phyloP scores from a whole-genome alignment of 2,888 invertebrate genomes.

The Cephonodes hylas region DNA sequence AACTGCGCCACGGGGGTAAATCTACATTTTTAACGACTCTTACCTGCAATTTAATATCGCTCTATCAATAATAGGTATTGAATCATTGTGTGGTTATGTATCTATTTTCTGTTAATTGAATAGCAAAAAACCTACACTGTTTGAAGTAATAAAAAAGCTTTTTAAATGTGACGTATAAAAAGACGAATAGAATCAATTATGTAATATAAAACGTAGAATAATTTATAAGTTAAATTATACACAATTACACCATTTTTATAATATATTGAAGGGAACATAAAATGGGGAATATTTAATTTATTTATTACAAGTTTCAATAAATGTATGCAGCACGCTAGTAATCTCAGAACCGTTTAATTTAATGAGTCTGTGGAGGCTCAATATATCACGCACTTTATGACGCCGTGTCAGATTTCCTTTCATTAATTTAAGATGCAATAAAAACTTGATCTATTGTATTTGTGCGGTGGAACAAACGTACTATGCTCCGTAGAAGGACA shows the following conservation, averaged over 20 bases:
- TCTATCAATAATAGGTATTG: too few species aligned
- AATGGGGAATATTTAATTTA: not conserved
- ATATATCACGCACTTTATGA: constrained; percentile 3
- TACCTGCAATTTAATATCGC: too few species aligned
- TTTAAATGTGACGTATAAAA: too few species aligned
- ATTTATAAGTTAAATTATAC: not conserved
- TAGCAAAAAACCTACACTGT: too few species aligned
- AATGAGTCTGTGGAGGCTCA: not conserved
- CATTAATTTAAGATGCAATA: constrained; percentile 7
- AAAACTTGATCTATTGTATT: constrained; percentile 4
- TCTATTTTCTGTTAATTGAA: too few species aligned
- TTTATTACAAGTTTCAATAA: not conserved
- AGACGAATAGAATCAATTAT: too few species aligned
- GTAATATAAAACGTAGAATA: not conserved
- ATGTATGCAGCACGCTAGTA: constrained; percentile 1
- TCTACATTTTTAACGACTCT: too few species aligned
- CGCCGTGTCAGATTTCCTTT: not conserved
- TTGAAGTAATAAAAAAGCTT: too few species aligned
- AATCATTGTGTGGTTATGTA: too few species aligned
- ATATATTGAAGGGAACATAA: not conserved
- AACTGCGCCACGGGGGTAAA: too few species aligned
- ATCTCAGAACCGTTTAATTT: constrained; percentile 4
- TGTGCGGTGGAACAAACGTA: not conserved
- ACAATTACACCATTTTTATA: not conserved
- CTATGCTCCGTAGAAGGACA: not conserved